Percentiles rank a stretch among this genome's conserved stretches.
Conservation (phyloP, 2,797 vertebrate genomes). For the Enteromius anoplus region DNA sequence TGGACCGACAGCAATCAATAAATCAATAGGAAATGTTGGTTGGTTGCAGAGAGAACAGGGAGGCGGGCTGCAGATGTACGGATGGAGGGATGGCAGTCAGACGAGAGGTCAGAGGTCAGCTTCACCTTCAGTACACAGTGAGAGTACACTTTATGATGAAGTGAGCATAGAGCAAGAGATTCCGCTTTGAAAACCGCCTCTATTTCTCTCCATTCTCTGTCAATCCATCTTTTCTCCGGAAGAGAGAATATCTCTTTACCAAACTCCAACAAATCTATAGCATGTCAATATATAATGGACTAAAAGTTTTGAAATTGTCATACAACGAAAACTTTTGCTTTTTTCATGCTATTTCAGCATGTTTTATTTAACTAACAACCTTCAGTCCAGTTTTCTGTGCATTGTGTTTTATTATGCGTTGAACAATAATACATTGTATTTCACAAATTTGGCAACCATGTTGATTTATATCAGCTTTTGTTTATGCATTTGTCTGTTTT, state of each 20-base stretch:
- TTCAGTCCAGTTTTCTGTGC: neutral
- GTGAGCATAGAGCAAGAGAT: slow-evolving; percentile 60
- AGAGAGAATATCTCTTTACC: neutral
- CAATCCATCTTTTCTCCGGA: slow-evolving; percentile 1
- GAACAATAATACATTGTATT: neutral
- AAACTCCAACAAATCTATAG: neutral
- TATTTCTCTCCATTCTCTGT: slow-evolving; percentile 7
- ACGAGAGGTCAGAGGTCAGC: slow-evolving; percentile 82
- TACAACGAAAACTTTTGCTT: neutral
- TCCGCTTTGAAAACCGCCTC: slow-evolving; percentile 3
- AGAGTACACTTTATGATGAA: slow-evolving; percentile 78
- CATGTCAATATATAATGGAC: neutral
- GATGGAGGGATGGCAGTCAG: slow-evolving; percentile 81
- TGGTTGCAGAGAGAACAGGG: slow-evolving; percentile 93
- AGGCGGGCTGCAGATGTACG: slow-evolving; percentile 92
- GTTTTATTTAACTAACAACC: neutral
- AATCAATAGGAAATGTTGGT: slow-evolving; percentile 97
- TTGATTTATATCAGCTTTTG: neutral
- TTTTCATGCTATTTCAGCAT: neutral
- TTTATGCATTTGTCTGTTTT: neutral
- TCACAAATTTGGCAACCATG: neutral
- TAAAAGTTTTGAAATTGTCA: neutral
- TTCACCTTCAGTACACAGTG: slow-evolving; percentile 80
- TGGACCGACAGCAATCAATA: slow-evolving; percentile 95
- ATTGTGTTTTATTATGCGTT: neutral